Percentiles rank a stretch among this genome's conserved stretches.
Conservation (phyloP, 2,113 vertebrate genomes). For the Coptodon rendalli region DNA sequence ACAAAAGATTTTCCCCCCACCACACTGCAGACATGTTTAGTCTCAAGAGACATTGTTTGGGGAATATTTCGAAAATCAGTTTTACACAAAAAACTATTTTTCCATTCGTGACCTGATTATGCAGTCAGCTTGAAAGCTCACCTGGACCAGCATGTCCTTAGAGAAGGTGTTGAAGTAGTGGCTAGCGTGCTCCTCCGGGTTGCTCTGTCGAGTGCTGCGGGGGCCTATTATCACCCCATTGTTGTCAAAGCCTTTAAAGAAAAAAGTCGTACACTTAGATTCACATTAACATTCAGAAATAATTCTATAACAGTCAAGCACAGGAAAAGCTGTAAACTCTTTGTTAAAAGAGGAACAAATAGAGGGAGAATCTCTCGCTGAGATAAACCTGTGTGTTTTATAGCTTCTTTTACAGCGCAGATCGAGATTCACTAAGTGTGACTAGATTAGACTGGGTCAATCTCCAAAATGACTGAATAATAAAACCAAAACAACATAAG, state of each 20-base stretch:
- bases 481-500: background rate
- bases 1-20: background rate
- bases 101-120: background rate
- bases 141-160: conserved; percentile 96
- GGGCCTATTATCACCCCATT: conserved; percentile 90
- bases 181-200: conserved; percentile 90
- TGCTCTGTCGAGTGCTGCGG: conserved; percentile 91
- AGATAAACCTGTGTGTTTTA: background rate
- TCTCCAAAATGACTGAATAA: background rate
- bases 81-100: background rate
- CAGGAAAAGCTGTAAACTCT: background rate
- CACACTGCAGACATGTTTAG: background rate
- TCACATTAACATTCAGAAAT: background rate
- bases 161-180: conserved; percentile 96
- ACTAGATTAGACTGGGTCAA: background rate
- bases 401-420: background rate
- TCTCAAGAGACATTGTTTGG: background rate
- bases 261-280: conserved; percentile 10
- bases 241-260: conserved; percentile 90
- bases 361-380: background rate
- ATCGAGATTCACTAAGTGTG: background rate
- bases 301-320: background rate
- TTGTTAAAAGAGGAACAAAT: background rate
- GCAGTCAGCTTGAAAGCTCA: conserved; percentile 46
- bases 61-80: background rate